These are phyloP conservation scores for Liopterus haemorrhoidalis DNA, from an alignment of 2,888 invertebrate species.

Conservation along the genomic window DNA sequence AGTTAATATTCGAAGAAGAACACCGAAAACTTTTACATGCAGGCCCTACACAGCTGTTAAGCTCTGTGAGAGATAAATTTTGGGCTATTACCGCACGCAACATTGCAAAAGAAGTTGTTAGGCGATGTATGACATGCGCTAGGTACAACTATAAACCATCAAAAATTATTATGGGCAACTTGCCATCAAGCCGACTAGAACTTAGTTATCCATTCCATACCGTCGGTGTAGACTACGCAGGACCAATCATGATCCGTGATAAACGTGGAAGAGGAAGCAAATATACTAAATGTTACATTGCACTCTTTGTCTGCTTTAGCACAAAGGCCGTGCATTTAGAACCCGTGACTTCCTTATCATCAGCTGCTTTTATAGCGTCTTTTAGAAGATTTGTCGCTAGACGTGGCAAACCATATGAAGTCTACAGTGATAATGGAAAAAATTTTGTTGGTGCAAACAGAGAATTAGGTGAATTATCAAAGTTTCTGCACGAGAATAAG, in stretches of 20 bases:
- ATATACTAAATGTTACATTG: slow-evolving; percentile 30
- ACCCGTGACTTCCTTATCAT: slow-evolving; percentile 29
- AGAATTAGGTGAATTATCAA: slow-evolving; percentile 11
- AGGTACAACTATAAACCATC: slow-evolving; percentile 6
- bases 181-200: slow-evolving; percentile 26
- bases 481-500: no score
- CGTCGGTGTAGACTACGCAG: slow-evolving; percentile 32
- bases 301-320: slow-evolving; percentile 32
- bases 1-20: not conserved
- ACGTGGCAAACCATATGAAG: slow-evolving; percentile 25
- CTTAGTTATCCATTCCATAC: slow-evolving; percentile 22
- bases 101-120: not conserved
- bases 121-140: slow-evolving; percentile 6
- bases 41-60: not conserved
- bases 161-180: slow-evolving; percentile 30
- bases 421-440: slow-evolving; percentile 34
- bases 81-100: not conserved
- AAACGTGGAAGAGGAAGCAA: slow-evolving; percentile 25
- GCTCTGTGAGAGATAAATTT: not conserved
- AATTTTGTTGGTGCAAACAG: slow-evolving; percentile 29
- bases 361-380: slow-evolving; percentile 31
- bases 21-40: slow-evolving; percentile 1
- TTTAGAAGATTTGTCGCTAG: slow-evolving; percentile 30
- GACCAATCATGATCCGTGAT: slow-evolving; percentile 24
- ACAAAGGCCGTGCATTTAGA: slow-evolving; percentile 34